Conservation (phyloP, 92 coral and sea anemone genomes). For the Epizoanthus scotinus region DNA sequence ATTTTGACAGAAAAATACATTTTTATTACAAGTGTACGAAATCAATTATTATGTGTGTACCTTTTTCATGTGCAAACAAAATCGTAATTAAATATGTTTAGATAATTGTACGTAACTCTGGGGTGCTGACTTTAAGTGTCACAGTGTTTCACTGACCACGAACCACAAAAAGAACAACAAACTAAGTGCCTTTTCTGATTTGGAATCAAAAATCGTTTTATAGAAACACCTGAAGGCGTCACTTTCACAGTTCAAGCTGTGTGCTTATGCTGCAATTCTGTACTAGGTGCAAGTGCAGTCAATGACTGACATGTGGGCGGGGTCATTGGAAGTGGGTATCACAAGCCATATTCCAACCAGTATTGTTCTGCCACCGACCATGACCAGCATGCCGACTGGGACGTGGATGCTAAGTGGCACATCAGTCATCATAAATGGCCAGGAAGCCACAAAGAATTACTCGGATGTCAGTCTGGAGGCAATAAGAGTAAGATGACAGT, state of each 20-base stretch:
- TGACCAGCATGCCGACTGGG: constrained; percentile 94
- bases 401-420: constrained; percentile 99
- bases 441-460: constrained; percentile 69
- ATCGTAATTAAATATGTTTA: no score
- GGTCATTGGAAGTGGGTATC: constrained; percentile 90
- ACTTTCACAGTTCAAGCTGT: not conserved
- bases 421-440: constrained; percentile 74
- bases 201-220: no score
- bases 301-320: constrained; percentile 94
- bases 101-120: no score
- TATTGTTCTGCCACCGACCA: constrained; percentile 87
- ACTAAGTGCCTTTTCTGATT: no score
- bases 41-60: no score
- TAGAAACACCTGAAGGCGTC: no score
- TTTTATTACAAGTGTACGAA: no score
- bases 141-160: no score
- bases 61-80: no score
- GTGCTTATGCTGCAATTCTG: not conserved
- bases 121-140: no score
- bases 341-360: constrained; percentile 77
- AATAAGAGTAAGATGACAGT: constrained; percentile 52
- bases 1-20: no score
- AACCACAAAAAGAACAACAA: no score
- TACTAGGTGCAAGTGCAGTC: constrained; percentile 69
- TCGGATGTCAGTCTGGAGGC: constrained; percentile 63